Evolutionary conservation across 92 coral and sea anemone genomes (phyloP).

Genomic region (Palythoa grandiflora): DNA sequence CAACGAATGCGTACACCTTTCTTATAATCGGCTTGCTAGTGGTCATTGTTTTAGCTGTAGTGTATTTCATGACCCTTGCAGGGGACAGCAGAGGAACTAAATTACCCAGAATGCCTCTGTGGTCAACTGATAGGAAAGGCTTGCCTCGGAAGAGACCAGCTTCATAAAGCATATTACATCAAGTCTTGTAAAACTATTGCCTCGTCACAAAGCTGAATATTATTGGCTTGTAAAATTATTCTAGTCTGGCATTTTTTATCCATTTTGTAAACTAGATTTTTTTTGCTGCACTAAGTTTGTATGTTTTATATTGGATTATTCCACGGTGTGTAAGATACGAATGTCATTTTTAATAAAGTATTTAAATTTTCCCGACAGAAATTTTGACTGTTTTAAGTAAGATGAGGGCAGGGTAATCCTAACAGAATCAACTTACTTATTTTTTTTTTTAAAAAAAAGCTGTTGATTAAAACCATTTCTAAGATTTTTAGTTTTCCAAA

Average conservation of each 20-base stretch:
- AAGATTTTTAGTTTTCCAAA: no score
- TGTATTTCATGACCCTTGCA: conserved; percentile 93
- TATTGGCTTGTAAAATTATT: conserved; percentile 18
- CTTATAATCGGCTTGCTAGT: conserved; percentile 92
- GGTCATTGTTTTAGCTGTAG: conserved; percentile 84
- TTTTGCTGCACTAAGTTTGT: conserved; percentile 39
- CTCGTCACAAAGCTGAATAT: neutral
- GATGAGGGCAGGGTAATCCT: no score
- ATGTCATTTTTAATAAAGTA: conserved; percentile 37
- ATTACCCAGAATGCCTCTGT: conserved; percentile 66
- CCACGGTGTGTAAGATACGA: conserved; percentile 1
- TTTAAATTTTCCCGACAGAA: conserved; percentile 15
- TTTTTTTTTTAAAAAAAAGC: no score
- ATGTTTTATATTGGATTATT: conserved; percentile 32
- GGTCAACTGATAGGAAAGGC: conserved; percentile 77
- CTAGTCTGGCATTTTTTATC: conserved; percentile 32
- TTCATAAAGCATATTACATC: conserved; percentile 43
- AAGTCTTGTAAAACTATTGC: neutral
- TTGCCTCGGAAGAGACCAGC: conserved; percentile 75
- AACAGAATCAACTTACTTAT: no score
- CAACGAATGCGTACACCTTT: conserved; percentile 93
- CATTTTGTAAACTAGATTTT: conserved; percentile 37
- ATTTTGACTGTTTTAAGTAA: neutral
- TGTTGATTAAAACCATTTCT: no score
- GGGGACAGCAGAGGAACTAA: conserved; percentile 81